A percentile compares a stretch with the other conserved stretches of the same genome.
These are phyloP conservation scores for Ylistrum balloti DNA, from an alignment of 1,140 invertebrate genomes.

Conservation along the genomic window DNA sequence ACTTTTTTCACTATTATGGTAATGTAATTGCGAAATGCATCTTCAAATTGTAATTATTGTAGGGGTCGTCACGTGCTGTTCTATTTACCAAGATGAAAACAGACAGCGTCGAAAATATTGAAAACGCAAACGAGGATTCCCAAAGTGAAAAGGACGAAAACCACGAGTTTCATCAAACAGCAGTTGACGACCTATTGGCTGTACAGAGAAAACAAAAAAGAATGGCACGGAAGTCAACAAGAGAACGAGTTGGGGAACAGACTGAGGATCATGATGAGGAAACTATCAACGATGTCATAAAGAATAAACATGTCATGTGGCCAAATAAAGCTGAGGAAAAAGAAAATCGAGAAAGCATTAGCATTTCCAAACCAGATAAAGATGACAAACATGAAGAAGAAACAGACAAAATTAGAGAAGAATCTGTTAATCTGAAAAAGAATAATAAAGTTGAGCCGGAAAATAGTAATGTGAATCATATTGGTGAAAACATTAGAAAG, in stretches of 20 bases:
- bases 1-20: too few species aligned
- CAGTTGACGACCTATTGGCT: background rate
- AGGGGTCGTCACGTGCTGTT: background rate
- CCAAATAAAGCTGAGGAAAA: background rate
- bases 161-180: background rate
- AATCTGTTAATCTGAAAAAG: background rate
- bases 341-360: background rate
- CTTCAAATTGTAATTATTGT: background rate
- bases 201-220: background rate
- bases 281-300: background rate
- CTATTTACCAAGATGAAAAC: background rate
- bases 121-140: background rate
- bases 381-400: background rate
- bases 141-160: background rate
- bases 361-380: background rate
- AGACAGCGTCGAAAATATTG: background rate
- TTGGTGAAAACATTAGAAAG: background rate
- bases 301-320: background rate
- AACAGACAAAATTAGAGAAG: background rate
- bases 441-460: background rate
- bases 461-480: background rate
- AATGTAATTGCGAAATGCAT: too few species aligned
- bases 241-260: background rate
- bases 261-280: background rate
- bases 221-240: background rate